A percentile compares a stretch with the other conserved stretches of the same genome.
phyloP scores from a whole-genome alignment of 2,888 invertebrate genomes.

The Oxytorus armatus region DNA sequence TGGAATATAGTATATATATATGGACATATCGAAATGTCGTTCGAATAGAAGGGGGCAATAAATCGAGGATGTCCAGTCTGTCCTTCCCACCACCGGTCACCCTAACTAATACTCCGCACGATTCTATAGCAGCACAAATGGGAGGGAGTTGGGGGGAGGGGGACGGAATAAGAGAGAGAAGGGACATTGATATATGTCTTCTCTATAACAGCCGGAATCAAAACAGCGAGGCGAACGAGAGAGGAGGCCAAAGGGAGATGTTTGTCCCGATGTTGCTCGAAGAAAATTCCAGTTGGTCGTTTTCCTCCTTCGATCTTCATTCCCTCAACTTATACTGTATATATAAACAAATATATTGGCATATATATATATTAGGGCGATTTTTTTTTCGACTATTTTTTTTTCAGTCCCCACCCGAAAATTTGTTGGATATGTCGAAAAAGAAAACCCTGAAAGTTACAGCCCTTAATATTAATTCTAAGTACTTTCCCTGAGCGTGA shows the following conservation, averaged over 20 bases:
- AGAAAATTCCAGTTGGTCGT: conserved; percentile 43
- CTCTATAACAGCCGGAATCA: conserved; percentile 83
- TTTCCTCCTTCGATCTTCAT: conserved; percentile 23
- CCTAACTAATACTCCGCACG: conserved; percentile 75
- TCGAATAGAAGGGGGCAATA: conserved; percentile 71
- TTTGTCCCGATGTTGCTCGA: conserved; percentile 75
- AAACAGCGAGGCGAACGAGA: conserved; percentile 76
- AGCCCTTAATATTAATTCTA: no score
- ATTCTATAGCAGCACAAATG: conserved; percentile 72
- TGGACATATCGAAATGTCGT: conserved; percentile 71
- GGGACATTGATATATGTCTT: conserved; percentile 81
- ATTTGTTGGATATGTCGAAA: background rate
- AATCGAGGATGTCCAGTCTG: conserved; percentile 78
- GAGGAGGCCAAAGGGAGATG: conserved; percentile 62
- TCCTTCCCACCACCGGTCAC: conserved; percentile 72
- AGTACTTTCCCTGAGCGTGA: no score
- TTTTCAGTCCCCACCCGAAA: background rate
- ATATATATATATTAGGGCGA: background rate
- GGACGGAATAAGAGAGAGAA: conserved; percentile 51
- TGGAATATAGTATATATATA: background rate
- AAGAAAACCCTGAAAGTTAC: no score
- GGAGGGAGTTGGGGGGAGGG: conserved; percentile 37
- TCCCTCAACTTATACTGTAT: background rate
- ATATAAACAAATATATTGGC: background rate
- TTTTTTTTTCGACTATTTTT: background rate